Evolutionary conservation across 2,888 invertebrate genomes (phyloP).

Genomic region (Agonopterix arenella): DNA sequence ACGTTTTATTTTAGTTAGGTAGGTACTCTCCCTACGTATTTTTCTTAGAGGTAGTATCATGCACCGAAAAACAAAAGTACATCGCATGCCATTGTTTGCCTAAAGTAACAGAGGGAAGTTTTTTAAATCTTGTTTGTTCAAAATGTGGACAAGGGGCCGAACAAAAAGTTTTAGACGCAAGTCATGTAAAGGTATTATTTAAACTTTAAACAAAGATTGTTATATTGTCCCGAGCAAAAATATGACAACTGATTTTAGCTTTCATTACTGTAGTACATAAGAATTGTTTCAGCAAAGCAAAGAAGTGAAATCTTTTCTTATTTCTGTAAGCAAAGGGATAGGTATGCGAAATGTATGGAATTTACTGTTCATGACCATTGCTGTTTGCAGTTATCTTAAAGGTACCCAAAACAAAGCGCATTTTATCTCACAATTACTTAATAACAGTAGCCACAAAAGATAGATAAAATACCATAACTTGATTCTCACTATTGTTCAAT

Average conservation of each 20-base stretch:
- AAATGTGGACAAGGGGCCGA: slow-evolving; percentile 18
- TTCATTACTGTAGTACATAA: no score
- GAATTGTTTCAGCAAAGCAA: no score
- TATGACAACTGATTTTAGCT: no score
- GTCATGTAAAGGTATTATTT: slow-evolving; percentile 19
- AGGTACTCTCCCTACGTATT: no score
- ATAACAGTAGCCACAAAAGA: not conserved
- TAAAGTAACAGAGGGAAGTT: no score
- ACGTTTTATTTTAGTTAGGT: no score
- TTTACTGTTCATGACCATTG: no score
- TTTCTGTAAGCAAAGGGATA: no score
- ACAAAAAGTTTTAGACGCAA: slow-evolving; percentile 17
- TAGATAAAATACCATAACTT: not conserved
- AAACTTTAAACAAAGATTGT: slow-evolving; percentile 9
- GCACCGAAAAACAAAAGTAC: not conserved
- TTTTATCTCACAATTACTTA: not conserved
- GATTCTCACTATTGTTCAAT: slow-evolving; percentile 13
- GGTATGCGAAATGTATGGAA: no score
- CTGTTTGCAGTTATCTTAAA: no score
- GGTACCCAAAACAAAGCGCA: not conserved
- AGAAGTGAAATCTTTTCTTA: no score
- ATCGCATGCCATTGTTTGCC: not conserved
- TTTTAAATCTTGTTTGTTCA: slow-evolving; percentile 13
- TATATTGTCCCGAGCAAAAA: not conserved
- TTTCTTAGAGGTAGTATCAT: no score